These are phyloP conservation scores for Epinephelus malabaricus DNA, from an alignment of 2,797 vertebrate species.

Conservation along the genomic window DNA sequence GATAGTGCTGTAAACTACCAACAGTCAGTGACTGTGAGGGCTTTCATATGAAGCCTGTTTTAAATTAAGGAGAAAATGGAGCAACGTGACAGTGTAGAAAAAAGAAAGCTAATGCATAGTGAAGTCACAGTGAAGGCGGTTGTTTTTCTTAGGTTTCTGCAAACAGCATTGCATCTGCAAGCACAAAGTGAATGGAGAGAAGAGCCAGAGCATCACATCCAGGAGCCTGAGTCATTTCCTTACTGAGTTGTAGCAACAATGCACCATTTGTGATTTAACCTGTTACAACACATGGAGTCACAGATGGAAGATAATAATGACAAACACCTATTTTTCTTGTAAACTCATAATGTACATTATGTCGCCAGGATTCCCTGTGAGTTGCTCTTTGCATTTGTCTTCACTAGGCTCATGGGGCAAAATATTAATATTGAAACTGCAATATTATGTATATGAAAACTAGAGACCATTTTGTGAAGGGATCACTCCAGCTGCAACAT, in stretches of 20 bases:
- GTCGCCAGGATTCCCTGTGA: not conserved
- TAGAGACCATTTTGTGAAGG: no score
- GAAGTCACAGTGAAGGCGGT: constrained; percentile 5
- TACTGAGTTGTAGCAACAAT: constrained; percentile 26
- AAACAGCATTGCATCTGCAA: constrained; percentile 10
- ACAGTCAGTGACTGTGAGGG: constrained; percentile 12
- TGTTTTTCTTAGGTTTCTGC: constrained; percentile 3
- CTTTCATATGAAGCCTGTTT: constrained; percentile 21
- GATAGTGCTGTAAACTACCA: constrained; percentile 36
- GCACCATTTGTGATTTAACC: constrained; percentile 30
- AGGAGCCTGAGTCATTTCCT: constrained; percentile 39
- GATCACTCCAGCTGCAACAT: no score
- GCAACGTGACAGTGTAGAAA: constrained; percentile 3
- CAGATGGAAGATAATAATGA: constrained; percentile 52
- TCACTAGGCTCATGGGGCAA: not conserved
- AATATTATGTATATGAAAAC: no score
- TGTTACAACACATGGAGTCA: constrained; percentile 37
- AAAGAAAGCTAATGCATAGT: not conserved
- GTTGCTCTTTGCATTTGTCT: not conserved
- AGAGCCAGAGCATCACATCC: constrained; percentile 30
- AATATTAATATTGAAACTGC: no score
- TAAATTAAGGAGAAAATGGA: constrained; percentile 19
- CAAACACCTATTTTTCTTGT: constrained; percentile 13
- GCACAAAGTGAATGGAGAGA: constrained; percentile 18
- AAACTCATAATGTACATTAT: constrained; percentile 13